These are phyloP conservation scores for Eurytoma adleriae DNA, from an alignment of 2,888 invertebrate genomes.

Conservation along the genomic window DNA sequence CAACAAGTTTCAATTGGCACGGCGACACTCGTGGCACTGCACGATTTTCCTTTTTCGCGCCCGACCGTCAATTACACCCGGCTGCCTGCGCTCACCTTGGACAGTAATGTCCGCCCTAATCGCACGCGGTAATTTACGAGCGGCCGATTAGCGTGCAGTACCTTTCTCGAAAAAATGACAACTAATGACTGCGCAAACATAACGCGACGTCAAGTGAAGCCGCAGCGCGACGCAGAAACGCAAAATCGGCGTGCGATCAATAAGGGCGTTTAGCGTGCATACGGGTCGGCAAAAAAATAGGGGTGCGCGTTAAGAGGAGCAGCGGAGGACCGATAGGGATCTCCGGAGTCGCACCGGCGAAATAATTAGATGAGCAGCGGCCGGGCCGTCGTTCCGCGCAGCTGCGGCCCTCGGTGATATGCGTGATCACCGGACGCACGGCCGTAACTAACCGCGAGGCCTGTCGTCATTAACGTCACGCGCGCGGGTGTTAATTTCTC, in stretches of 20 bases:
- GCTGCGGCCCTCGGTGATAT: neutral
- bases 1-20: slow-evolving; percentile 30
- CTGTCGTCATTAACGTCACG: slow-evolving; percentile 60
- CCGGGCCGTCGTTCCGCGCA: no score
- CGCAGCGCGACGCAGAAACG: neutral
- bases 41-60: slow-evolving; percentile 11
- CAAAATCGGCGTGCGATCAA: slow-evolving; percentile 10
- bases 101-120: slow-evolving; percentile 52
- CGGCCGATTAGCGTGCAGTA: slow-evolving; percentile 41
- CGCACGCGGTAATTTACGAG: slow-evolving; percentile 47
- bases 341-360: slow-evolving; percentile 42
- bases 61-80: slow-evolving; percentile 42
- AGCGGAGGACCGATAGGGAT: slow-evolving; percentile 29
- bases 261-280: neutral
- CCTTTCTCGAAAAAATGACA: slow-evolving; percentile 29
- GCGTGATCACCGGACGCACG: slow-evolving; percentile 57
- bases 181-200: slow-evolving; percentile 27
- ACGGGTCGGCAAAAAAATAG: no score
- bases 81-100: slow-evolving; percentile 20
- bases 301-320: no score
- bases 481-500: slow-evolving; percentile 58
- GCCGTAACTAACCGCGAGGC: slow-evolving; percentile 51
- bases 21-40: slow-evolving; percentile 9
- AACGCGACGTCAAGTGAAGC: neutral
- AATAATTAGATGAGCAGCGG: slow-evolving; percentile 57